A percentile compares a stretch with the other conserved stretches of the same genome.
Evolutionary conservation across 2,113 vertebrate species (phyloP).

Genomic region (Oostethus manadensis): DNA sequence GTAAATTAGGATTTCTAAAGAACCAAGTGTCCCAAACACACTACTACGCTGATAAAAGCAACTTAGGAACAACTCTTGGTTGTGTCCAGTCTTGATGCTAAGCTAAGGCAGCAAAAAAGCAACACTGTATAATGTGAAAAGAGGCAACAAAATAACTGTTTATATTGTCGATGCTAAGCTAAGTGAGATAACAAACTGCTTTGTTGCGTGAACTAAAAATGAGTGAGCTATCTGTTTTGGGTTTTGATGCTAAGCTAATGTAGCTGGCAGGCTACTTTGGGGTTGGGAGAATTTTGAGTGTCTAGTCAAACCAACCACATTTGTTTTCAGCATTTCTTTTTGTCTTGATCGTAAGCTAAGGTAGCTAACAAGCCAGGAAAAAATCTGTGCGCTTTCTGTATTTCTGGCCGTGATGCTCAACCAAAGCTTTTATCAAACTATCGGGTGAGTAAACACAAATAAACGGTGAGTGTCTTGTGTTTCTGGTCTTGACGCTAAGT

Average conservation of each 20-base stretch:
- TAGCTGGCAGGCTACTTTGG: neutral
- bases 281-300: too few species aligned
- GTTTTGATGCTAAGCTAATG: neutral
- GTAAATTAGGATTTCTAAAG: neutral
- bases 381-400: neutral
- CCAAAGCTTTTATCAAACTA: neutral
- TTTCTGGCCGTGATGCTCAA: neutral
- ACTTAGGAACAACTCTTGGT: neutral
- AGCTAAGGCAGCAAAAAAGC: neutral
- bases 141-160: neutral
- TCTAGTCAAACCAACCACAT: neutral
- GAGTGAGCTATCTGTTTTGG: neutral
- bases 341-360: too few species aligned
- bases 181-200: neutral
- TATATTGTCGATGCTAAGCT: neutral
- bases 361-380: too few species aligned
- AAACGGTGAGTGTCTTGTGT: neutral
- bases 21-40: too few species aligned
- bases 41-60: neutral
- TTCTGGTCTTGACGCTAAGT: neutral
- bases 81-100: neutral
- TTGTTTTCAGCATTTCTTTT: too few species aligned
- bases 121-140: too few species aligned
- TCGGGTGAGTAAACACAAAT: neutral
- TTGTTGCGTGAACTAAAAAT: neutral